Conservation (phyloP, 2,113 vertebrate genomes). For the Sinosuthora webbiana region DNA sequence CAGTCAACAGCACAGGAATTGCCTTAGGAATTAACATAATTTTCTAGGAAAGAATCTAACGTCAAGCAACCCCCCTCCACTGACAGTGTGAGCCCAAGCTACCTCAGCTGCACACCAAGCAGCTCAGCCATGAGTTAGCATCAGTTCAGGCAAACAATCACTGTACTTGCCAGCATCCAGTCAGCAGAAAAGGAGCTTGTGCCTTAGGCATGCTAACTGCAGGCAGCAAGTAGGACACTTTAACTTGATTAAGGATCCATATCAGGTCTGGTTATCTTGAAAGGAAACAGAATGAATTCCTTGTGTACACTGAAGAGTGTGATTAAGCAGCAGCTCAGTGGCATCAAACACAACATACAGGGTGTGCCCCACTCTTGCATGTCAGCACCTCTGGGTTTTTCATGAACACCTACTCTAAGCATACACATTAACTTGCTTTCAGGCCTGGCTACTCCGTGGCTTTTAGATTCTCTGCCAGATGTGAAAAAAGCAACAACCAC, state of each 20-base stretch:
- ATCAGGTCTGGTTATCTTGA: background rate
- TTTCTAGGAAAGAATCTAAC: background rate
- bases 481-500: background rate
- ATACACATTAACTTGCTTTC: background rate
- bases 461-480: background rate
- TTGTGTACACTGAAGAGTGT: accelerated
- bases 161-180: background rate
- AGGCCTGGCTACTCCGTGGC: background rate
- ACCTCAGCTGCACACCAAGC: background rate
- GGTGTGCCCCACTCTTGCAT: background rate
- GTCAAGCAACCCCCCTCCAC: background rate
- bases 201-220: background rate
- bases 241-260: background rate
- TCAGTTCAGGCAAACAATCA: background rate
- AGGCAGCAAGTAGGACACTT: accelerated
- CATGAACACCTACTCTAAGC: background rate
- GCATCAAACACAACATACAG: background rate
- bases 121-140: background rate
- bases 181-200: background rate
- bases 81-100: accelerated
- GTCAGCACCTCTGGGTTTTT: background rate
- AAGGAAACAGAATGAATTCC: background rate
- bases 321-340: background rate
- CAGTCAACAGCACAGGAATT: background rate
- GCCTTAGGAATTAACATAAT: background rate